Evolutionary conservation across 2,888 invertebrate species (phyloP), one percentile per base, ranked within the genome.

Genomic region (Tyria jacobaeae): DNA sequence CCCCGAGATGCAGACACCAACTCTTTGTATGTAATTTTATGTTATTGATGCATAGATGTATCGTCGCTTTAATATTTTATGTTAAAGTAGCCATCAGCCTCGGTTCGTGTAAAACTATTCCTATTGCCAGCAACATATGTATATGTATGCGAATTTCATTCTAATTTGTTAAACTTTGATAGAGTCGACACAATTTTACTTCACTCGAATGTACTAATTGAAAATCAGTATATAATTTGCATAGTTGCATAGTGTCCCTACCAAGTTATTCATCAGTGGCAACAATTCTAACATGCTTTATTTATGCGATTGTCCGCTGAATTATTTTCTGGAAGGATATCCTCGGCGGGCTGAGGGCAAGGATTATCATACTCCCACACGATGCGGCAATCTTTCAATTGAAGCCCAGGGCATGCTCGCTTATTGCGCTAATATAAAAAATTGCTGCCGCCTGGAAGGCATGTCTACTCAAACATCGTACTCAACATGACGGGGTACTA

Each of bases 371-470:
- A 92, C 89, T 89, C 92, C 93, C 93, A 92, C 93, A 89, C 88
- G 78, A 73, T 75, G 68, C 68, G 75, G 87, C 88, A 93, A 94
- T 94, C 88, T 92, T 94, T 70, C 94, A 94, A 94, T 94, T 94
- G 90, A 92, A 84, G 71, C 82, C 71, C 85, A 85, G 88, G 86
- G 85, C 87, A 87, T 86, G 85, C 85, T 79, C 80, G 83, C 79
- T 91, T 85, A 91, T 94, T 93, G 92, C 82, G 89, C 88, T 90
- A 94, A 94, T 94, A 89, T 90, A 92, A 93, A 92, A 92, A 93
- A 80, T 89, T 90, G 87, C 88, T 80, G 78, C 80, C 79, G 76
- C 53, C 49, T 62, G 62, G 76, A 79, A 75, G 74, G 70, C 79
- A 77, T 75, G 68, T 71, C 72, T 73, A 62, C 55, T 49, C 31